These are phyloP conservation scores for Tricholaema leucomelas DNA, from an alignment of 2,113 vertebrate genomes.

Conservation along the genomic window DNA sequence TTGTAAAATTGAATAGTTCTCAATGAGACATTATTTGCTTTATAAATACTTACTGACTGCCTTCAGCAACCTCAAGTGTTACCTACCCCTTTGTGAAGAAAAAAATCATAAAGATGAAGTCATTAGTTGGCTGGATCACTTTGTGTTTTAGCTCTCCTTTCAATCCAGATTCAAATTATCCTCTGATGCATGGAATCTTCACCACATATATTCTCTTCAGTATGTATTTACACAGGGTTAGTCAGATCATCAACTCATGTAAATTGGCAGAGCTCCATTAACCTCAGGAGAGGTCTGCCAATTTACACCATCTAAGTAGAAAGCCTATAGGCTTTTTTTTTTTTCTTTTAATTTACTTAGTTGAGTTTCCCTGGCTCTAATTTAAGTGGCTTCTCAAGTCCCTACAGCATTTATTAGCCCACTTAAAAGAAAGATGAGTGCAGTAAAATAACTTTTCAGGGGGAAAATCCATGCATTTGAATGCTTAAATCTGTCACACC, in stretches of 20 bases:
- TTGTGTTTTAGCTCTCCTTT: slow-evolving; percentile 17
- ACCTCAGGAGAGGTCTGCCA: slow-evolving; percentile 33
- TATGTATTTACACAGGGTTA: slow-evolving; percentile 4
- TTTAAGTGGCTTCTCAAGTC: slow-evolving; percentile 41
- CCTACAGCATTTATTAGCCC: slow-evolving; percentile 22
- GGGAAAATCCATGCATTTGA: neutral
- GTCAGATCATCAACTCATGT: slow-evolving; percentile 22
- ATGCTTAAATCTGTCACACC: slow-evolving; percentile 4
- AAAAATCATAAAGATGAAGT: slow-evolving; percentile 5
- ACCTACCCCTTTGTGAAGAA: slow-evolving; percentile 22
- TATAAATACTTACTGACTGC: slow-evolving; percentile 13
- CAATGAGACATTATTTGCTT: slow-evolving; percentile 27
- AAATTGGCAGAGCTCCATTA: slow-evolving; percentile 43
- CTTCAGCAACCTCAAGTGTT: slow-evolving; percentile 13
- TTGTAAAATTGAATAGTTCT: slow-evolving; percentile 7
- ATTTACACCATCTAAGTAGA: slow-evolving; percentile 24
- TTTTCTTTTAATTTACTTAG: slow-evolving; percentile 52
- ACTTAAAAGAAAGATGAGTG: slow-evolving; percentile 21
- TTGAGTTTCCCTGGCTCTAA: neutral
- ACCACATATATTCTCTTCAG: neutral
- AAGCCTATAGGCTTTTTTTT: slow-evolving; percentile 44
- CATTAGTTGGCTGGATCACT: slow-evolving; percentile 11
- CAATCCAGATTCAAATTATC: slow-evolving; percentile 19
- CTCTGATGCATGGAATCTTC: slow-evolving; percentile 24
- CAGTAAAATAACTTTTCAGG: slow-evolving; percentile 41